phyloP scores from a whole-genome alignment of 2,113 vertebrate species.

The Crotalus viridis region DNA sequence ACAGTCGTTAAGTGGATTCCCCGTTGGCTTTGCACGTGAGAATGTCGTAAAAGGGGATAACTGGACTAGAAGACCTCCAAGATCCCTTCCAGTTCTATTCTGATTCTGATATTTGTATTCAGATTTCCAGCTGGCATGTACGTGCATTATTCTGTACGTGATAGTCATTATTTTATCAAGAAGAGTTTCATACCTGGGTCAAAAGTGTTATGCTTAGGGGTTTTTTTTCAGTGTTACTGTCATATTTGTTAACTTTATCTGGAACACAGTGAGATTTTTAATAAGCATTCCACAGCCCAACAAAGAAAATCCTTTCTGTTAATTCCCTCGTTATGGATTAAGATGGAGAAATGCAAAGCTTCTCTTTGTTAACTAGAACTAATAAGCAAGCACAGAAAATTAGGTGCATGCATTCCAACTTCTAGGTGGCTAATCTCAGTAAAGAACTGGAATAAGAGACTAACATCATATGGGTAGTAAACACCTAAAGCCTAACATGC shows the following conservation, averaged over 20 bases:
- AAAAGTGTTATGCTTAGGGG: slow-evolving; percentile 25
- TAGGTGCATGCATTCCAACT: background rate
- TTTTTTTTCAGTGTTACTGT: slow-evolving; percentile 13
- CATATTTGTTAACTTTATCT: slow-evolving; percentile 52
- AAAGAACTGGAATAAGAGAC: slow-evolving; percentile 37
- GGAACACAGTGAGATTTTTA: slow-evolving; percentile 29
- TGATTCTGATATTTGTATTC: too few relatives aligned
- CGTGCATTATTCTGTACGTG: background rate
- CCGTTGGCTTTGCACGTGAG: too few relatives aligned
- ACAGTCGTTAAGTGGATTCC: too few relatives aligned
- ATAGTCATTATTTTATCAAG: background rate
- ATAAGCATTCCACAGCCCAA: slow-evolving; percentile 36
- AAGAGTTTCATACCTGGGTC: slow-evolving; percentile 17
- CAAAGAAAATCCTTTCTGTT: slow-evolving; percentile 9
- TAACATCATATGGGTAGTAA: slow-evolving; percentile 42
- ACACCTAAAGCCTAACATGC: slow-evolving; percentile 36
- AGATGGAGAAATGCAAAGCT: slow-evolving; percentile 29
- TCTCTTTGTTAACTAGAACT: slow-evolving; percentile 38
- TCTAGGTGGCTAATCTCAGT: slow-evolving; percentile 29
- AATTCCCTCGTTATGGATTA: slow-evolving; percentile 44
- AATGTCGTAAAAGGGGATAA: too few relatives aligned
- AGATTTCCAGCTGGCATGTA: background rate
- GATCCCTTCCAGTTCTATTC: too few relatives aligned
- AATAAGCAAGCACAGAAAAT: slow-evolving; percentile 28
- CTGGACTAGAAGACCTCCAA: too few relatives aligned